Conservation (phyloP, 1,140 invertebrate genomes). For the Lethrus apterus region DNA sequence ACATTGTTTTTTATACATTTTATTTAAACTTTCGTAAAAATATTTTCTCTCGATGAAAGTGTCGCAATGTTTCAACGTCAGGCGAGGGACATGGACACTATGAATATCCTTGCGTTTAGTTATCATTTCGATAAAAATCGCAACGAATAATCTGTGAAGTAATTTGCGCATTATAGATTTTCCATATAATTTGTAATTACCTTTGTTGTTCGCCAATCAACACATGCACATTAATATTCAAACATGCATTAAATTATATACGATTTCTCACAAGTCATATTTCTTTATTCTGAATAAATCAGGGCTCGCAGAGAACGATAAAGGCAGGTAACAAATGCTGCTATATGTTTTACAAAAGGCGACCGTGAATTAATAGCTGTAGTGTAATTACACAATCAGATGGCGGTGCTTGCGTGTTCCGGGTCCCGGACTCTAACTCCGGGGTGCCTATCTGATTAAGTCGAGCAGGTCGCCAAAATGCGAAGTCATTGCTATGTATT, state of each 20-base stretch:
- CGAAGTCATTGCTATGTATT: conserved; percentile 7
- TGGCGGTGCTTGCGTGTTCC: conserved; percentile 25
- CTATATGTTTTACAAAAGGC: conserved; percentile 19
- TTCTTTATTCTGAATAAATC: conserved; percentile 11
- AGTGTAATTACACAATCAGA: conserved; percentile 27
- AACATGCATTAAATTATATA: conserved; percentile 8
- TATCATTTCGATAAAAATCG: too few relatives aligned
- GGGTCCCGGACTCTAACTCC: conserved; percentile 23
- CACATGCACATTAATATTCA: conserved; percentile 11
- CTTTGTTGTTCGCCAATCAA: too few relatives aligned
- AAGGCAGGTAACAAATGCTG: conserved; percentile 11
- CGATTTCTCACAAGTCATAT: conserved; percentile 16
- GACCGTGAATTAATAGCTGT: conserved; percentile 23
- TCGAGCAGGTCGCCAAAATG: conserved; percentile 10
- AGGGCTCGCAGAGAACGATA: conserved; percentile 3
- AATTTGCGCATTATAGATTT: too few relatives aligned
- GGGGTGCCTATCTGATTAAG: conserved; percentile 24
- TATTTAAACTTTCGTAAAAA: too few relatives aligned
- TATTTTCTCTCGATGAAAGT: too few relatives aligned
- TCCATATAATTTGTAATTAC: too few relatives aligned
- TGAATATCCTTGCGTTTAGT: too few relatives aligned
- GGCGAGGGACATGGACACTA: too few relatives aligned
- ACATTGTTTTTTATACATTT: too few relatives aligned
- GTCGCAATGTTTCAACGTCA: too few relatives aligned
- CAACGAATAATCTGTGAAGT: too few relatives aligned